phyloP scores from a whole-genome alignment of 2,113 vertebrate species.

The Thamnophis sirtalis region DNA sequence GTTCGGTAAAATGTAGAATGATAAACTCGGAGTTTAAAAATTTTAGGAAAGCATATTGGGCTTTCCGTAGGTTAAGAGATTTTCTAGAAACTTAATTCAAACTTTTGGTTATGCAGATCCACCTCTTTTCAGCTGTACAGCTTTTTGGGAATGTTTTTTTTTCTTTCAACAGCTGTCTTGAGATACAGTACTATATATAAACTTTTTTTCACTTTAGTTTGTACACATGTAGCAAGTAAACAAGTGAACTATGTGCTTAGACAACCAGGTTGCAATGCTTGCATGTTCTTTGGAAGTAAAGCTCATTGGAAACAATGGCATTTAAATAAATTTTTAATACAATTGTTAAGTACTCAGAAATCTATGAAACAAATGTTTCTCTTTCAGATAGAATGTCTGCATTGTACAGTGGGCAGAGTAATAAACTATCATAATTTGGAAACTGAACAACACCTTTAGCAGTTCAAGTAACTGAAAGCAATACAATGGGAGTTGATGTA shows the following conservation, averaged over 20 bases:
- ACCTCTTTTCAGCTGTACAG: not conserved
- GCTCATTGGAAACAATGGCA: not conserved
- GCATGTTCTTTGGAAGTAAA: not conserved
- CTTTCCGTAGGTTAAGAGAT: not conserved
- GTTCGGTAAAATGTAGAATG: not conserved
- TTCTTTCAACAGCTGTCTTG: not conserved
- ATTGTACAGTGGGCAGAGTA: not conserved
- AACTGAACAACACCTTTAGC: not conserved
- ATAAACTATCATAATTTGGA: not conserved
- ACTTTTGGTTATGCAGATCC: not conserved
- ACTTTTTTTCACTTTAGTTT: not conserved
- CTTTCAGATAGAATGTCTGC: not conserved
- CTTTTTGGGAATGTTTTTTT: not conserved
- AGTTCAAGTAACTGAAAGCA: not conserved
- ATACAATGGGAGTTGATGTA: not conserved
- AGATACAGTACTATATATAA: not conserved
- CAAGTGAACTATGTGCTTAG: not conserved
- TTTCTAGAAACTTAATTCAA: not conserved
- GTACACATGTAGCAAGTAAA: not conserved
- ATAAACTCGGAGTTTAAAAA: not conserved
- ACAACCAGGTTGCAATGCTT: not conserved
- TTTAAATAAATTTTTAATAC: not conserved
- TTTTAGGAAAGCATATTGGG: not conserved
- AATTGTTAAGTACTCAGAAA: not conserved
- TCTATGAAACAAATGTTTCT: not conserved